Conservation (phyloP, 2,797 vertebrate species). For the Gymnothorax reevesii region DNA sequence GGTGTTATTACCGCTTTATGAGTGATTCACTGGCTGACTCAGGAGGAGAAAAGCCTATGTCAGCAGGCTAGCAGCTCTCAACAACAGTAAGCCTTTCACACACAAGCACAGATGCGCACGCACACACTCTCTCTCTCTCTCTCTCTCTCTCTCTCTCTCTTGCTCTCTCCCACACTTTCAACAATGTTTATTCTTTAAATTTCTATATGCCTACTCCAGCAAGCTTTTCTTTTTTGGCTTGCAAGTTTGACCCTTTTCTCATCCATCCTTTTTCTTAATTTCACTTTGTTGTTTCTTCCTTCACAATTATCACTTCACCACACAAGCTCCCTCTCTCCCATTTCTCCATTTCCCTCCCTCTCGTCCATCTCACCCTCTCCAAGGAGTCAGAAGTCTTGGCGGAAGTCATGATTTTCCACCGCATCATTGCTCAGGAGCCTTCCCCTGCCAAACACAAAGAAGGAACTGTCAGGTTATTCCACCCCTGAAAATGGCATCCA, state of each 20-base stretch:
- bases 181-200: neutral
- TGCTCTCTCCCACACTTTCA: constrained; percentile 18
- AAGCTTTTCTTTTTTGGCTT: neutral
- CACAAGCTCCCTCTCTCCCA: neutral
- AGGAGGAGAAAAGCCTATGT: constrained; percentile 36
- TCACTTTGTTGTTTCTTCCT: neutral
- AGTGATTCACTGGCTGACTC: constrained; percentile 47
- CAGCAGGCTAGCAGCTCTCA: constrained; percentile 35
- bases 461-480: neutral
- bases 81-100: constrained; percentile 38
- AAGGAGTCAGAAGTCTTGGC: neutral
- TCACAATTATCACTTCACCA: neutral
- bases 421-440: constrained; percentile 23
- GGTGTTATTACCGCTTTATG: constrained; percentile 24
- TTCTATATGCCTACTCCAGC: neutral
- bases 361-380: neutral
- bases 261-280: neutral
- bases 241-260: neutral
- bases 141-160: neutral
- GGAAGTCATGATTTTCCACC: constrained; percentile 24
- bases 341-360: neutral
- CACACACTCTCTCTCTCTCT: constrained; percentile 23
- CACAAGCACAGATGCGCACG: constrained; percentile 16
- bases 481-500: neutral
- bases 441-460: neutral